phyloP scores from a whole-genome alignment of 2,797 vertebrate genomes.

The Cossypha niveicapilla region DNA sequence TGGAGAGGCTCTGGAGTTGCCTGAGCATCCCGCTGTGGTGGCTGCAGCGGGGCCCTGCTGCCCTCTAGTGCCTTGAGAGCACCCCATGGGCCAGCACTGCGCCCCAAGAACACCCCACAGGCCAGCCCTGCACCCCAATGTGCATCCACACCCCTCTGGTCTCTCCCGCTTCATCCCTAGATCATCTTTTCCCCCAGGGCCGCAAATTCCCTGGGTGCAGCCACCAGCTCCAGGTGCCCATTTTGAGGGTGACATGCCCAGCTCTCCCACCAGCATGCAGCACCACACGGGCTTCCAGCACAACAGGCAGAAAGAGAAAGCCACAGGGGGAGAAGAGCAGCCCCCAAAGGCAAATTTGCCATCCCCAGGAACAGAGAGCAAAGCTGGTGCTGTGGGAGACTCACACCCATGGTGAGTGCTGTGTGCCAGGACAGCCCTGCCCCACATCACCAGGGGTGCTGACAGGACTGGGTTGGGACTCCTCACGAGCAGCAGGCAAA shows the following conservation, averaged over 20 bases:
- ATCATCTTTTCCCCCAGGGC: background rate
- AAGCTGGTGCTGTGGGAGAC: background rate
- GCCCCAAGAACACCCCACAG: background rate
- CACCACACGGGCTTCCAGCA: background rate
- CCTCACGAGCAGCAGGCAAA: background rate
- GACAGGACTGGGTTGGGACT: accelerated
- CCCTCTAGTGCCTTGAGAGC: slow-evolving; percentile 59
- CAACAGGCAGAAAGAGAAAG: accelerated
- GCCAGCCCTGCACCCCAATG: background rate
- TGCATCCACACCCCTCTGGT: background rate
- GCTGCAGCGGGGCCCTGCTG: slow-evolving; percentile 24
- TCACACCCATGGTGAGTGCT: background rate
- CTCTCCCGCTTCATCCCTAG: background rate
- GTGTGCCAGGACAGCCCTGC: background rate
- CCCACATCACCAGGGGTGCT: background rate
- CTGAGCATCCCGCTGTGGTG: accelerated
- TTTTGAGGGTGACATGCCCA: background rate
- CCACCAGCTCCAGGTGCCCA: background rate
- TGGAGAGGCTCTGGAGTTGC: accelerated
- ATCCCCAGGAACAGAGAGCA: accelerated
- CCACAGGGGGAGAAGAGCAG: background rate
- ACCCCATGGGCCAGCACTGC: background rate
- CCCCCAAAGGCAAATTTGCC: background rate
- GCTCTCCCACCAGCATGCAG: accelerated
- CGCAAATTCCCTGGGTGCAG: background rate